phyloP scores from a whole-genome alignment of 2,888 invertebrate species.

The Entomobrya multifasciata region DNA sequence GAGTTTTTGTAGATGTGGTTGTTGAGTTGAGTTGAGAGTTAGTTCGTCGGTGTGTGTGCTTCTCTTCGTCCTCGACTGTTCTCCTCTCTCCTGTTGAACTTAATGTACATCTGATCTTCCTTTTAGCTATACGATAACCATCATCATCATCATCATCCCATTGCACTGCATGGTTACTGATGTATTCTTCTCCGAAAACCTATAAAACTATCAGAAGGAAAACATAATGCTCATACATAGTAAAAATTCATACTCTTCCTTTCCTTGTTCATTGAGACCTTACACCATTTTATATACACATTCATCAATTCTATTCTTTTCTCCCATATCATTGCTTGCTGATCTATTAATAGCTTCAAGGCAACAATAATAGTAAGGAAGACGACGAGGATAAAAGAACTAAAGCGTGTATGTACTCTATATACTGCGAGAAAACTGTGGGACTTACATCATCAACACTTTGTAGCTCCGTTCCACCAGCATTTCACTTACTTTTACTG shows the following conservation, averaged over 20 bases:
- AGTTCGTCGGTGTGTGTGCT: background rate
- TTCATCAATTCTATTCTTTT: background rate
- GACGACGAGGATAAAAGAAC: constrained; percentile 10
- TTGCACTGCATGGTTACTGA: no score
- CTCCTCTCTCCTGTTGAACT: background rate
- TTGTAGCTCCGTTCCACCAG: background rate
- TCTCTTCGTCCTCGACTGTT: background rate
- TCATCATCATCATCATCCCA: background rate
- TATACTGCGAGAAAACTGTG: background rate
- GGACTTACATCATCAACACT: constrained; percentile 8
- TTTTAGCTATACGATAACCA: background rate
- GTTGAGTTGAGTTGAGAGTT: no score
- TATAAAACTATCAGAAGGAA: no score
- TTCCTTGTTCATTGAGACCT: background rate
- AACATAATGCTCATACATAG: background rate
- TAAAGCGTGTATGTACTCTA: background rate
- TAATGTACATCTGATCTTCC: background rate
- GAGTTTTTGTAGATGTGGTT: background rate
- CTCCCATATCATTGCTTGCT: background rate
- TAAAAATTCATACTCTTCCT: background rate
- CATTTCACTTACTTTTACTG: background rate
- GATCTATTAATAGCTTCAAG: constrained; percentile 74
- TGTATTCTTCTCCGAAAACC: no score
- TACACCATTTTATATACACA: background rate
- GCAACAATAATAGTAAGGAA: constrained; percentile 64